Evolutionary conservation across 2,888 invertebrate genomes (phyloP), one percentile per base, ranked within the genome.

Genomic region (Hyles lineata): DNA sequence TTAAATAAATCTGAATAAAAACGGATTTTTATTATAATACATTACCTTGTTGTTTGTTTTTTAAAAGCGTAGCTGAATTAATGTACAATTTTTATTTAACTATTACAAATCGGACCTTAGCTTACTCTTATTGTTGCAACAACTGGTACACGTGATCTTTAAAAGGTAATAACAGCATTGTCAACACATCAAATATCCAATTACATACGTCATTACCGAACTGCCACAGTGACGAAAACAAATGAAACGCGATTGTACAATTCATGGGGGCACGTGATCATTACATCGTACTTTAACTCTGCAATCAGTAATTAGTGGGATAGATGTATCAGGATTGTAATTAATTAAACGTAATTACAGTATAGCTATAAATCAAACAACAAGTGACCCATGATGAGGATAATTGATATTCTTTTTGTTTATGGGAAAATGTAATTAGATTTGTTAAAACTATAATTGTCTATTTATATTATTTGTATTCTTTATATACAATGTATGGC

Each of bases 281-380:
- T 43, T 43, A 43, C 43, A 23, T 6, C 67, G 23, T 43, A 43
- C 67, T n/a, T 62, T 17, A 67, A 67, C 67, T 67, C 67, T 50
- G 15, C 67, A 67, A 67, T 43, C 63, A 43, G 63, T 67, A 43
- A 50, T 67, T 32, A 63, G 52, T 52, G 8, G 15, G 63, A 43
- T 63, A 23, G 23, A 67, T 67, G 50, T 21, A 50, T n/a, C 2
- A 55, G 32, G 58, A 70, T 55, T 55, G 25, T 70, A 32, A 55
- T 55, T 70, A 70, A 70, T 70, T 55, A 70, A 55, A 55, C 19
- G 2, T 32, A 58, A 70, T 58, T 58, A 55, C 58, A 58, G 50
- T 74, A 72, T 72, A 73, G 67, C 70, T 73, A 71, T 35, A 59
- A 59, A 72, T 62, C 21, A 61, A 58, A 70, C 32, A 69, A 43